phyloP scores from a whole-genome alignment of 2,113 vertebrate species.

The Barbus barbus region DNA sequence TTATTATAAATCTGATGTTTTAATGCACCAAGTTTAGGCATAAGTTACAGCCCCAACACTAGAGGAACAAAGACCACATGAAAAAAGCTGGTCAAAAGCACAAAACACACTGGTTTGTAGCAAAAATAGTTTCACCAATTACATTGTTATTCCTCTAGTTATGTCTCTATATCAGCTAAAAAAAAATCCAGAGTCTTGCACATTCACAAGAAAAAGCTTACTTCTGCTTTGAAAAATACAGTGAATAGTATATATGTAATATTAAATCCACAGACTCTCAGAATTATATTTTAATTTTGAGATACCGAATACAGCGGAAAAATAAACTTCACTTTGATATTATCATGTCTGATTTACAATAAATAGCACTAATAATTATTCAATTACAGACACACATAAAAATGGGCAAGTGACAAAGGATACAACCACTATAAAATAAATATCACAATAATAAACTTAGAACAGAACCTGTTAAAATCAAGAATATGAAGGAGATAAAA shows the following conservation, averaged over 20 bases:
- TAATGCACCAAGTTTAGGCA: too few species aligned
- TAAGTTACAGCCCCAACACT: too few species aligned
- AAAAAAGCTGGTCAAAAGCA: not conserved
- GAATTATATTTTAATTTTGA: conserved; percentile 40
- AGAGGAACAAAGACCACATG: too few species aligned
- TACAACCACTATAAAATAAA: conserved; percentile 35
- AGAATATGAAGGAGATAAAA: conserved; percentile 7
- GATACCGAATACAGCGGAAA: conserved; percentile 32
- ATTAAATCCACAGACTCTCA: not conserved
- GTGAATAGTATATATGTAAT: not conserved
- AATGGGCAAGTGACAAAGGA: conserved; percentile 33
- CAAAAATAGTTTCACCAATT: not conserved
- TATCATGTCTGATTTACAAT: conserved; percentile 31
- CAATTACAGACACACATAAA: conserved; percentile 49
- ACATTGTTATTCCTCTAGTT: not conserved
- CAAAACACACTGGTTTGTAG: not conserved
- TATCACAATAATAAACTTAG: conserved; percentile 26
- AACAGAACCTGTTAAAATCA: conserved; percentile 32
- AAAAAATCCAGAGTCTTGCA: not conserved
- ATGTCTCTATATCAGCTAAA: not conserved
- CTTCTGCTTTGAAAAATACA: not conserved
- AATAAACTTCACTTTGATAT: conserved; percentile 45
- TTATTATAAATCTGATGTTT: too few species aligned
- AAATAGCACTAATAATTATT: conserved; percentile 51
- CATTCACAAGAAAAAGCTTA: too few species aligned